Base-by-base conservation (phyloP, 64 coral and sea anemone genomes). In the Acropora yongei region DNA sequence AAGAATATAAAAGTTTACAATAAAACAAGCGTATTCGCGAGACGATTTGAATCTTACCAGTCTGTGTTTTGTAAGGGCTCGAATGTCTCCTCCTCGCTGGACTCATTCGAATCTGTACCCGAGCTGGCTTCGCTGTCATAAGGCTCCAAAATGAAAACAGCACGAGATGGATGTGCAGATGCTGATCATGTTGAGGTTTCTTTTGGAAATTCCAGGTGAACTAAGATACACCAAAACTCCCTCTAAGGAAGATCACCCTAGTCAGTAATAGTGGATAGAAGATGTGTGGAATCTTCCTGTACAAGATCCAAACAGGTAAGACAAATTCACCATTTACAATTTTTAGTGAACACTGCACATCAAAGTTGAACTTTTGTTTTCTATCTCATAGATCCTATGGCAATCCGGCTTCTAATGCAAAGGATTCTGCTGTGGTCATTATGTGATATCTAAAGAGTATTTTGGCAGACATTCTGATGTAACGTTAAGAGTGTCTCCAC, bases 331-430 rank as follows among this genome's bases (percentile, higher is more conserved):
- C 51, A 55, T 55, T 55, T 55, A 55, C 51, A 55, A 55, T 55
- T 55, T 55, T 55, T 6, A 77, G 44, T 44, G 13, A 45, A 46
- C 4, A n/a, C 43, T 47, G 13, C 44, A 9, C 3, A 77, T 45
- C 2, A 6, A 13, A 14, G 43, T 77, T 77, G 40, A 18, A 44
- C 44, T 77, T 47, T 77, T 16, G 11, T 14, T 14, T 63, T 84
- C 39, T 68, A 7, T 72, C 85, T 76, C 47, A 13, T 72, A 92
- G 91, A 57, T 60, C 82, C 4, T 79, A 77, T 87, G 82, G 60
- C 82, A 87, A 92, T 93, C 91, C 78, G 87, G 41, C 19, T 14
- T 93, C 84, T 74, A 11, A 40, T 93, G 91, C 79, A 74, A 17
- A 48, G 84, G 76, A 47, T 47, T 71, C 16, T 19, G n/a, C 9